Conservation (phyloP, 2,888 invertebrate genomes). For the Cephalotes varians region DNA sequence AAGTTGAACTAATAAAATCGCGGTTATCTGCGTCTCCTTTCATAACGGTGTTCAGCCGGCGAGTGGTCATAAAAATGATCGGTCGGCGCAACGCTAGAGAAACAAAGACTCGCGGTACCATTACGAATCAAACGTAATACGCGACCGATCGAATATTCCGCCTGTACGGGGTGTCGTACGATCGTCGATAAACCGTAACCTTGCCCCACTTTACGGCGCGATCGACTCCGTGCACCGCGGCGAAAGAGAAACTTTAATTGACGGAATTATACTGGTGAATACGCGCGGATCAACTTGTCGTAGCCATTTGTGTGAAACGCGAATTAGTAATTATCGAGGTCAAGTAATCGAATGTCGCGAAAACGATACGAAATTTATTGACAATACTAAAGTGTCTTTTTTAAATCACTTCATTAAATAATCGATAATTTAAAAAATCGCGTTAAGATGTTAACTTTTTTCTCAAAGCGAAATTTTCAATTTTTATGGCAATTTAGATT, state of each 20-base stretch:
- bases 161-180: neutral
- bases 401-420: neutral
- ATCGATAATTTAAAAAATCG: neutral
- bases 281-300: neutral
- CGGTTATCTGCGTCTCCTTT: neutral
- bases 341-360: neutral
- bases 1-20: conserved; percentile 6
- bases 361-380: neutral
- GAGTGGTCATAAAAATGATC: neutral
- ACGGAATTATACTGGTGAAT: neutral
- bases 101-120: neutral
- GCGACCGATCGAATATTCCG: conserved; percentile 23
- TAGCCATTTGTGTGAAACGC: neutral
- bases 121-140: conserved; percentile 2
- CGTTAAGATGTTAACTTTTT: neutral
- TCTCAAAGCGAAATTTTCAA: neutral
- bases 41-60: neutral
- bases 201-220: conserved; percentile 9
- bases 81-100: neutral
- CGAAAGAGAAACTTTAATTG: conserved; percentile 17
- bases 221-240: neutral
- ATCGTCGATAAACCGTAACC: conserved; percentile 33
- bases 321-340: neutral
- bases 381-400: neutral
- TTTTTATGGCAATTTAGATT: neutral